Base-by-base conservation (phyloP, 2,113 vertebrate species). In the Probosciger aterrimus region DNA sequence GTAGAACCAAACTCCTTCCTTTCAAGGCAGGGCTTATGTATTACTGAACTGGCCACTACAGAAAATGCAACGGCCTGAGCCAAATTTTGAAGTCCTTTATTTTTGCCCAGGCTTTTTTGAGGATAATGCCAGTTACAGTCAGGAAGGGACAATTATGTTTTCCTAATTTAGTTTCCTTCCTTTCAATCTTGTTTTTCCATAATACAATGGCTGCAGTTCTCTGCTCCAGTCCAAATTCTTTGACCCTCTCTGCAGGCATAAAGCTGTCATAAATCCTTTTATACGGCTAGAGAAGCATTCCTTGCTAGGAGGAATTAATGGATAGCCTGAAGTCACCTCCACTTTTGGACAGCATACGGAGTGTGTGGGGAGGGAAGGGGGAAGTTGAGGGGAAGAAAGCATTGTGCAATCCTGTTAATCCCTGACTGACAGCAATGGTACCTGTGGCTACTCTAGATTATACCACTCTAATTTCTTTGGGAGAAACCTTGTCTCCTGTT, bases 201-300 rank as follows among this genome's bases (percentile, higher is more conserved):
- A 77, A 53, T 71, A 95, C 64, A 95, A 68, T 82, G 73, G 35
- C 39, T 95, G 35, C 27, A 76, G 57, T 79, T 71, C 18, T 92
- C 60, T 82, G 14, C 35, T 91, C 27, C 89, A 75, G 43, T 92
- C 52, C 57, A 78, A 78, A 76, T 91, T 89, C 62, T 95, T 79
- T 95, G 74, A 95, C 91, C 83, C 62, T 84, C 47, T 87, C 86
- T 95, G 78, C 73, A 87, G 86, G 78, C 39, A 85, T 82, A 87
- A 91, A 95, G 44, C 70, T 85, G 78, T 75, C 63, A 69, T 47
- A 92, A 96, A 91, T 92, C 89, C 91, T 92, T 95, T 92, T 69
- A 91, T 69, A 76, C 44, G 86, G 78, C 37, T 60, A 43, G 24
- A 68, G 74, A 83, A 93, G 49, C 81, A 95, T 94, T 95, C 39